These are phyloP conservation scores for Odontophorus gujanensis DNA, from an alignment of 2,113 vertebrate species.

Conservation along the genomic window DNA sequence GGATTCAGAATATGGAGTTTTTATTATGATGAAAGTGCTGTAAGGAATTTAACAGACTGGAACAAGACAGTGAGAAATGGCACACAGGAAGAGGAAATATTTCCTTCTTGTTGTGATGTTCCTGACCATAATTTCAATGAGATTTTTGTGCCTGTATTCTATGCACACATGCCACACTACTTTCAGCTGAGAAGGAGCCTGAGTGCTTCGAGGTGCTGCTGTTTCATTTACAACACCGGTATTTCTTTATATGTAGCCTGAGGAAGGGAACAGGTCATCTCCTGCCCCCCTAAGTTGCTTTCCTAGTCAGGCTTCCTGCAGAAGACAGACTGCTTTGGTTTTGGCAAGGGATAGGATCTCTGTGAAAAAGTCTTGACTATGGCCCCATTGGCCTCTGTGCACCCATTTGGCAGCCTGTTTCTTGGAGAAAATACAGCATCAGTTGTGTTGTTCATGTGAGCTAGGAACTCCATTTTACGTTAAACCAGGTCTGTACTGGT, in stretches of 20 bases:
- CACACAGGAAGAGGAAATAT: not conserved
- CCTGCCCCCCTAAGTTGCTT: not conserved
- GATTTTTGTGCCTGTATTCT: fast-evolving
- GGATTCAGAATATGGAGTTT: not conserved
- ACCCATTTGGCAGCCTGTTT: fast-evolving
- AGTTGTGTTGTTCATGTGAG: not conserved
- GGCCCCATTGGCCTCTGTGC: not conserved
- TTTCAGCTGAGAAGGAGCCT: not conserved
- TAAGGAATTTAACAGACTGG: not conserved
- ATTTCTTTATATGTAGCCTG: not conserved
- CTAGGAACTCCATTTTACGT: not conserved
- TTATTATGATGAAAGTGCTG: not conserved
- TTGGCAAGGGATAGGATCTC: not conserved
- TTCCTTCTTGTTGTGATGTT: not conserved
- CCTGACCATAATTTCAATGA: not conserved
- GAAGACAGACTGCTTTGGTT: not conserved
- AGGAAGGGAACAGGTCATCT: not conserved
- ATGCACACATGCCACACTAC: fast-evolving
- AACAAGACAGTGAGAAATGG: not conserved
- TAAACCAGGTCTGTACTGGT: not conserved
- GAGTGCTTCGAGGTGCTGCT: not conserved
- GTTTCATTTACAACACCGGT: not conserved
- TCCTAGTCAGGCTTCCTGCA: not conserved
- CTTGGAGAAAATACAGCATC: not conserved
- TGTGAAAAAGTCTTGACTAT: not conserved